Percentiles rank a stretch among this genome's conserved stretches.
Evolutionary conservation across 2,888 invertebrate species (phyloP).

Genomic region (Drosophila nigricruria): DNA sequence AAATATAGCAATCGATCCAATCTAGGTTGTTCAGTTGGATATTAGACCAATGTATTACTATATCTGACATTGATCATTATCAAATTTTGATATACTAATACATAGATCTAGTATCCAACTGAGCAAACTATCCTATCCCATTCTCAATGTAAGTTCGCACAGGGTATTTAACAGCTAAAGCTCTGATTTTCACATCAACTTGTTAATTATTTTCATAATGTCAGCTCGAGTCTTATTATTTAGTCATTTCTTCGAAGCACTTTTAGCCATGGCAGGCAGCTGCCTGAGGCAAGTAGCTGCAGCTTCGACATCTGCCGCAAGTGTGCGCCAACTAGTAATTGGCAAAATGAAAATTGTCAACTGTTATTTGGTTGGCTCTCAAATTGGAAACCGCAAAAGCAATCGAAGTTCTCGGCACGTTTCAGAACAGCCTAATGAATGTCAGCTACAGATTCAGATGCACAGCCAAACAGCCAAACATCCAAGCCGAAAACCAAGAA

Average conservation of each 20-base stretch:
- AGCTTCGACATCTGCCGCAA: slow-evolving; percentile 15
- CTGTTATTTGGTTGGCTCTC: slow-evolving; percentile 35
- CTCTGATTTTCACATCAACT: too few species aligned
- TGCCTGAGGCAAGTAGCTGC: slow-evolving; percentile 6
- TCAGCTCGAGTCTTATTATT: slow-evolving; percentile 1
- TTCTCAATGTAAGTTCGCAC: background rate
- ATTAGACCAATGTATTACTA: too few species aligned
- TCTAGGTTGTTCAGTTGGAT: too few species aligned
- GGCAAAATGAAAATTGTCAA: slow-evolving; percentile 51
- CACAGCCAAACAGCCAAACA: background rate
- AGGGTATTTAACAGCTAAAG: background rate
- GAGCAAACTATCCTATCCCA: background rate
- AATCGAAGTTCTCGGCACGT: slow-evolving; percentile 66
- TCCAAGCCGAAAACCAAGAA: background rate
- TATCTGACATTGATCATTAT: too few species aligned
- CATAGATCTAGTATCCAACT: too few species aligned
- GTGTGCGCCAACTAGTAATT: slow-evolving; percentile 43
- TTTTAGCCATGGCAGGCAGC: slow-evolving; percentile 14
- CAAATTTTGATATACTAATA: too few species aligned
- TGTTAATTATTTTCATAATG: slow-evolving; percentile 12
- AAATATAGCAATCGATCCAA: too few species aligned
- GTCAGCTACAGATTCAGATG: slow-evolving; percentile 42
- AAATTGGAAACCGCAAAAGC: slow-evolving; percentile 22
- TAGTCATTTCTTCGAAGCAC: background rate
- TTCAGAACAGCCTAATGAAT: slow-evolving; percentile 61